A percentile compares a stretch with the other conserved stretches of the same genome.
Conservation (phyloP, 92 coral and sea anemone species). For the Umimayanthus chanpuru region DNA sequence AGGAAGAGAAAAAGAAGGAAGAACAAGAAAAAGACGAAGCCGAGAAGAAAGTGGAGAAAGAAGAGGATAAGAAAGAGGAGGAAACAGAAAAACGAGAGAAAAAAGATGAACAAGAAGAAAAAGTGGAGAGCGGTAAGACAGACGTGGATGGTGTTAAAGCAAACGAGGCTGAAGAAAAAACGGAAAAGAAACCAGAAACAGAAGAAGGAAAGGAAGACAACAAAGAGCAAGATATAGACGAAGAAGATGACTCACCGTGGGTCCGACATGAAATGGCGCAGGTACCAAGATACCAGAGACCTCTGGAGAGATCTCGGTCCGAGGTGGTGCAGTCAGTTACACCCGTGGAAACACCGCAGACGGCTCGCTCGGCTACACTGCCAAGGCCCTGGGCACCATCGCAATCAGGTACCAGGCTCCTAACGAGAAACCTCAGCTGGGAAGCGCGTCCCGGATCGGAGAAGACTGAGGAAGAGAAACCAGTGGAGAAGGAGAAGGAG, state of each 20-base stretch:
- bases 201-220: slow-evolving; percentile 3
- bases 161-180: background rate
- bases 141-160: slow-evolving; percentile 13
- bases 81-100: slow-evolving; percentile 4
- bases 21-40: slow-evolving; percentile 44
- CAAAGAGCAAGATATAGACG: background rate
- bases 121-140: background rate
- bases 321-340: slow-evolving; percentile 27
- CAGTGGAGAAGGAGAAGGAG: background rate
- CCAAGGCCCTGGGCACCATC: slow-evolving; percentile 89
- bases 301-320: slow-evolving; percentile 32
- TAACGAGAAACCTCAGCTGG: slow-evolving; percentile 74
- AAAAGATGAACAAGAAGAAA: slow-evolving; percentile 10
- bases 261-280: slow-evolving; percentile 53
- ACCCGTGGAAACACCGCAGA: slow-evolving; percentile 39
- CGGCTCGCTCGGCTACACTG: slow-evolving; percentile 73
- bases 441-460: slow-evolving; percentile 37
- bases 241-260: slow-evolving; percentile 59
- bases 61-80: slow-evolving; percentile 38
- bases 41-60: background rate
- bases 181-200: slow-evolving; percentile 8
- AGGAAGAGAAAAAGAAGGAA: background rate
- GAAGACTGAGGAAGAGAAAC: slow-evolving; percentile 11
- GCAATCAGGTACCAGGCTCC: slow-evolving; percentile 51
- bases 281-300: slow-evolving; percentile 40